phyloP scores from a whole-genome alignment of 2,888 invertebrate species.

The Coleophora flavipennella region DNA sequence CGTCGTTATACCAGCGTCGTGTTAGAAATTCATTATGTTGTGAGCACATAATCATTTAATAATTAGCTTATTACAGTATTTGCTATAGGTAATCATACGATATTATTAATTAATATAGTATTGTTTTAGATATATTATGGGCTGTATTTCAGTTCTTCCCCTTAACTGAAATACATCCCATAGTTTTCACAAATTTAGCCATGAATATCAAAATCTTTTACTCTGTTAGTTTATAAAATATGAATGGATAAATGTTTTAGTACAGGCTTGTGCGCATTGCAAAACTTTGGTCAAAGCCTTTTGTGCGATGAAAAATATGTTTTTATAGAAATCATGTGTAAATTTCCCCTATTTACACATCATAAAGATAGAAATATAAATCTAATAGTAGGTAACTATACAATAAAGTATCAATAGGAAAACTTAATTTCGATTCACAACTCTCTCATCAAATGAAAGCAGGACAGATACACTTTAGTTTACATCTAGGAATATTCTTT shows the following conservation, averaged over 20 bases:
- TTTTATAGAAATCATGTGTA: slow-evolving; percentile 43
- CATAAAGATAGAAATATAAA: slow-evolving; percentile 25
- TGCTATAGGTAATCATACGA: slow-evolving; percentile 32
- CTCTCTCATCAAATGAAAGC: slow-evolving; percentile 42
- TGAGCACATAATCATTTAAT: slow-evolving; percentile 56
- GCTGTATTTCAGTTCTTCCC: slow-evolving; percentile 66
- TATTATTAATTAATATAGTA: slow-evolving; percentile 28
- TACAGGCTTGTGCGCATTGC: slow-evolving; percentile 60
- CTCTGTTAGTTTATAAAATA: not conserved
- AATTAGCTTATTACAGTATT: slow-evolving; percentile 38
- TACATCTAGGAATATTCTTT: slow-evolving; percentile 52
- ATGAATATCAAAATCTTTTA: slow-evolving; percentile 20
- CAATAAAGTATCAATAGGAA: slow-evolving; percentile 27
- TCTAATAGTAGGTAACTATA: slow-evolving; percentile 17
- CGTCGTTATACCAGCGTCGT: slow-evolving; percentile 65
- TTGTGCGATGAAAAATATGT: slow-evolving; percentile 38
- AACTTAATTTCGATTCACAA: slow-evolving; percentile 51
- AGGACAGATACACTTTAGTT: slow-evolving; percentile 29
- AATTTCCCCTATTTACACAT: slow-evolving; percentile 70
- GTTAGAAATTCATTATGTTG: slow-evolving; percentile 58
- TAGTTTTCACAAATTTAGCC: slow-evolving; percentile 27
- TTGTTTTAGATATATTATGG: slow-evolving; percentile 22
- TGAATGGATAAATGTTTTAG: slow-evolving; percentile 16
- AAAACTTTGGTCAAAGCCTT: slow-evolving; percentile 51
- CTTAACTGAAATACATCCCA: slow-evolving; percentile 60